Evolutionary conservation across 1,140 invertebrate species (phyloP).

Genomic region (Pseudachorutes palmiensis): DNA sequence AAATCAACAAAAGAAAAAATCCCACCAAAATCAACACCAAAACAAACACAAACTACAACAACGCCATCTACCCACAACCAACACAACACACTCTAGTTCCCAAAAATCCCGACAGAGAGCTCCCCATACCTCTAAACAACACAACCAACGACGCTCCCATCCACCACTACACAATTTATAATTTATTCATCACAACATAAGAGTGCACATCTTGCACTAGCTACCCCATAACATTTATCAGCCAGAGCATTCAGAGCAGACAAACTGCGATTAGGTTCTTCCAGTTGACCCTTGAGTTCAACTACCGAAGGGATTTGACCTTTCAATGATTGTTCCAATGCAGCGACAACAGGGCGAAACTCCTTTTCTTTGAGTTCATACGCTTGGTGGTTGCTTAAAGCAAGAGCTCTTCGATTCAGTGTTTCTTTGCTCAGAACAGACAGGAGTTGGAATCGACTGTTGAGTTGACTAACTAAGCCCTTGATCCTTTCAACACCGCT

Average conservation of each 20-base stretch:
- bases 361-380: conserved; percentile 70
- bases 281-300: conserved; percentile 67
- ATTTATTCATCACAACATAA: too few relatives aligned
- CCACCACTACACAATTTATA: too few relatives aligned
- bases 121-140: too few relatives aligned
- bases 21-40: too few relatives aligned
- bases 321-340: conserved; percentile 63
- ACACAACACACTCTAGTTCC: too few relatives aligned
- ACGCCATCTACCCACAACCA: too few relatives aligned
- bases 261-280: conserved; percentile 71
- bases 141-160: too few relatives aligned
- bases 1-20: too few relatives aligned
- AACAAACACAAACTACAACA: too few relatives aligned
- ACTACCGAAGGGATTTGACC: conserved; percentile 59
- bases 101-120: too few relatives aligned
- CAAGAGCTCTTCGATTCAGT: conserved; percentile 72
- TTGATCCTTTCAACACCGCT: conserved; percentile 78
- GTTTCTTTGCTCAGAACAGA: conserved; percentile 77
- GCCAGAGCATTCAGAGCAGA: conserved; percentile 61
- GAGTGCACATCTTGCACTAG: too few relatives aligned
- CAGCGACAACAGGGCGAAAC: conserved; percentile 66
- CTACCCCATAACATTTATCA: conserved; percentile 78
- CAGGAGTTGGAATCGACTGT: conserved; percentile 76
- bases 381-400: conserved; percentile 72
- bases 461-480: conserved; percentile 78